Conservation (phyloP, 2,888 invertebrate species). For the Deilephila elpenor region DNA sequence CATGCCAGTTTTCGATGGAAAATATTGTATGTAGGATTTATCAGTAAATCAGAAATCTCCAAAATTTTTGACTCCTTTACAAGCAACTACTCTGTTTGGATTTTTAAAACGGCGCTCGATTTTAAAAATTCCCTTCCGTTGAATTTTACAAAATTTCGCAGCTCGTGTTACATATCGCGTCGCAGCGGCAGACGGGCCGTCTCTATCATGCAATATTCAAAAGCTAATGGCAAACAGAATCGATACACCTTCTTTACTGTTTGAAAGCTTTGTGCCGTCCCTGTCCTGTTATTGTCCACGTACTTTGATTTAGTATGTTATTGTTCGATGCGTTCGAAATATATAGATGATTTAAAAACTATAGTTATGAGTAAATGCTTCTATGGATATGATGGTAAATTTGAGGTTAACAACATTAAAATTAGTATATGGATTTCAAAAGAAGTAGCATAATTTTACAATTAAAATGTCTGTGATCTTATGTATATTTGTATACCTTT, state of each 20-base stretch:
- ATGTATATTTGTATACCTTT: no score
- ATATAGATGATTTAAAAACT: background rate
- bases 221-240: conserved; percentile 32
- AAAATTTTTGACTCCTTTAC: no score
- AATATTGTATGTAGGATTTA: no score
- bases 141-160: conserved; percentile 14
- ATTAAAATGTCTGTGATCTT: no score
- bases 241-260: conserved; percentile 26
- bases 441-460: no score
- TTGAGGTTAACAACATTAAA: no score
- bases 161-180: conserved; percentile 17
- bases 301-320: conserved; percentile 26
- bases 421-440: no score
- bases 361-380: no score
- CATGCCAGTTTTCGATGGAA: no score
- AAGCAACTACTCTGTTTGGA: no score
- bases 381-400: no score
- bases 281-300: conserved; percentile 27
- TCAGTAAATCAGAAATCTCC: no score
- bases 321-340: background rate
- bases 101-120: background rate
- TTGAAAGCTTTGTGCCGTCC: conserved; percentile 19
- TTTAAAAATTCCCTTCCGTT: background rate
- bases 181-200: conserved; percentile 20
- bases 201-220: conserved; percentile 32